Evolutionary conservation across 1,140 invertebrate species (phyloP).

Genomic region (Drosophila varians): DNA sequence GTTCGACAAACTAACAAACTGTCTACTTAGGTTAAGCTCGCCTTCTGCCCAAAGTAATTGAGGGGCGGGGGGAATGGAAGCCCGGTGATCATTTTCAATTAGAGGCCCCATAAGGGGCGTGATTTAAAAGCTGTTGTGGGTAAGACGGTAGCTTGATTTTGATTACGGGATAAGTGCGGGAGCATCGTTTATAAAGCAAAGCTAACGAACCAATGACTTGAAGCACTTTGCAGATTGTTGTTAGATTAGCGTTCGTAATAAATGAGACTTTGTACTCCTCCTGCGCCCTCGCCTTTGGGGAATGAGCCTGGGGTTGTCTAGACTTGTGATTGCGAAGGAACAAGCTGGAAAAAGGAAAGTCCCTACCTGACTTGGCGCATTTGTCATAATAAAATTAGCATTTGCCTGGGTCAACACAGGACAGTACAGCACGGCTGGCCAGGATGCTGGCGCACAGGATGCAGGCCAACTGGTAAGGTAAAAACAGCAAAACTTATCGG

Average conservation of each 20-base stretch:
- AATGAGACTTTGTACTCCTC: constrained; percentile 9
- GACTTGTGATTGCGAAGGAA: constrained; percentile 46
- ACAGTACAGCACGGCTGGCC: constrained; percentile 5
- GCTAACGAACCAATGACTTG: constrained; percentile 50
- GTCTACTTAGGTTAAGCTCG: constrained; percentile 64
- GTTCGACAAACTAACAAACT: constrained; percentile 63
- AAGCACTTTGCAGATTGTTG: constrained; percentile 48
- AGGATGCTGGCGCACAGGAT: constrained; percentile 14
- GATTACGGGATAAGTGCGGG: constrained; percentile 43
- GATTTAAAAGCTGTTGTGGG: constrained; percentile 49
- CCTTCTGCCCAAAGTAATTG: constrained; percentile 28
- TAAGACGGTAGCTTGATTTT: constrained; percentile 55
- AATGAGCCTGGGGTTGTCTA: constrained; percentile 37
- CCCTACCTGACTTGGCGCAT: constrained; percentile 49
- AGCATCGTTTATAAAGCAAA: constrained; percentile 43
- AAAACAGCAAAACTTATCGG: constrained; percentile 56
- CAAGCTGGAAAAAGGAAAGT: constrained; percentile 21
- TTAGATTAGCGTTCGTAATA: constrained; percentile 43
- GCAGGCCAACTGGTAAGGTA: constrained; percentile 24
- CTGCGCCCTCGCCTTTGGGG: neutral
- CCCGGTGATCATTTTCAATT: constrained; percentile 72
- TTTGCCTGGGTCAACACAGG: constrained; percentile 58
- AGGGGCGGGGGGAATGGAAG: constrained; percentile 8
- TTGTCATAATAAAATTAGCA: constrained; percentile 77
- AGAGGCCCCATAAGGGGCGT: constrained; percentile 29